Evolutionary conservation across 2,113 vertebrate species (phyloP), one percentile per base, ranked within the genome.

Genomic region (Alethe diademata): DNA sequence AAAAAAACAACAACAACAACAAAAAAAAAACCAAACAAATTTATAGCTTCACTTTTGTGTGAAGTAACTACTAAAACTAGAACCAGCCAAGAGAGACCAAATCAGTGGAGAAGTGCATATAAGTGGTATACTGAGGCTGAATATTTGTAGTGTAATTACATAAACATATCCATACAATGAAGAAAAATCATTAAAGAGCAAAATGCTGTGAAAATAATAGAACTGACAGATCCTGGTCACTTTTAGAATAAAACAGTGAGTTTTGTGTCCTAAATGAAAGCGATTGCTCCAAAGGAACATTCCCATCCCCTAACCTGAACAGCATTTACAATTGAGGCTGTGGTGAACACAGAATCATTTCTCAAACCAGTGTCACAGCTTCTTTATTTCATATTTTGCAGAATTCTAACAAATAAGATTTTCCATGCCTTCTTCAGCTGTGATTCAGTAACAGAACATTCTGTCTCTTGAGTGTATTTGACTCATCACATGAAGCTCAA

Each of bases 391-490:
- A 75, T 76, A 14, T 71, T 65, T 88, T 78, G 69, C 17, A 7
- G 51, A 74, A 80, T 50, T 58, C 83, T 79, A 91, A 93, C 86
- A 95, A 95, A 90, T 93, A 93, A 92, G 60, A 70, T 83, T 96
- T 96, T 96, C 76, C 73, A 71, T 81, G 31, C 74, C 94, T 93
- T 67, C 90, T 97, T 96, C 76, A 62, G 73, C 69, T 78, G 78
- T 97, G 94, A 93, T 57, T 97, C 72, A 95, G 36, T 48, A 92
- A 84, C 4, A 91, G 92, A 93, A 97, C 36, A 35, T 67, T 95
- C 81, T 86, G 91, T 93, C 62, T 88, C 67, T 78, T 56, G 42
- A 93, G 16, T 36, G 24, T 31, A 22, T 89, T 78, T 94, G 92
- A 96, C 62, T 97, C 91, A 95, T 56, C 35, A 70, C 29, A 84